Conservation (phyloP, 2,888 invertebrate species). For the Cryptocheilus praepositus region DNA sequence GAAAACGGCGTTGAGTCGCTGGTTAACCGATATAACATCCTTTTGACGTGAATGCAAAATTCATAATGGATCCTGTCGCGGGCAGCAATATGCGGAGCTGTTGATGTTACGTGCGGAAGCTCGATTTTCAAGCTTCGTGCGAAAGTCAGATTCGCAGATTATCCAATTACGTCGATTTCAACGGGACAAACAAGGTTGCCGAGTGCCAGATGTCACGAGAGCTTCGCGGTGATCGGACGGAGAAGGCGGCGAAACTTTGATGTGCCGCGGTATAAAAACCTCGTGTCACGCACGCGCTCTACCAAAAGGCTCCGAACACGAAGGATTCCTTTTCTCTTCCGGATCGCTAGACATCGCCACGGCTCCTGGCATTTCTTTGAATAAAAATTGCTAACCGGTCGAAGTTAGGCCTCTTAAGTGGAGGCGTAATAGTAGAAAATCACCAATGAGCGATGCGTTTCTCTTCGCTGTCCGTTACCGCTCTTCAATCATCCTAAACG, state of each 20-base stretch:
- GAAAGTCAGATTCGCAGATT: conserved; percentile 60
- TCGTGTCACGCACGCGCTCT: conserved; percentile 54
- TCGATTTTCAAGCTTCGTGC: conserved; percentile 41
- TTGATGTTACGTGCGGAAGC: conserved; percentile 17
- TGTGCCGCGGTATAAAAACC: conserved; percentile 52
- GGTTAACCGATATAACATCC: not conserved
- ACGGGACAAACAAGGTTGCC: conserved; percentile 69
- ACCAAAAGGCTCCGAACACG: not conserved
- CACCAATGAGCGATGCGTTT: conserved; percentile 2
- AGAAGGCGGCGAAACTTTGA: conserved; percentile 58
- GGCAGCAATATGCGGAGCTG: not conserved
- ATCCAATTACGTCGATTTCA: conserved; percentile 71
- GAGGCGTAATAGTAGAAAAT: not conserved
- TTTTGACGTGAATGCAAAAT: not conserved
- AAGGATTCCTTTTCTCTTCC: not conserved
- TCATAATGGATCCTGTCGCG: not conserved
- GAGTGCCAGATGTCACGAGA: conserved; percentile 70
- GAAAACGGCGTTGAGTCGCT: not conserved
- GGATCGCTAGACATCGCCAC: not conserved
- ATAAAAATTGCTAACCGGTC: not conserved
- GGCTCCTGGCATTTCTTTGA: not conserved
- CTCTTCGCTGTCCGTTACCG: not conserved
- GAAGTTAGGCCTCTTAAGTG: not conserved
- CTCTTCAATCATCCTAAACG: not conserved
- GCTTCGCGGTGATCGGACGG: conserved; percentile 42